Percentiles rank a stretch among this genome's conserved stretches.
Conservation (phyloP, 2,113 vertebrate species). For the Cephalopterus ornatus region DNA sequence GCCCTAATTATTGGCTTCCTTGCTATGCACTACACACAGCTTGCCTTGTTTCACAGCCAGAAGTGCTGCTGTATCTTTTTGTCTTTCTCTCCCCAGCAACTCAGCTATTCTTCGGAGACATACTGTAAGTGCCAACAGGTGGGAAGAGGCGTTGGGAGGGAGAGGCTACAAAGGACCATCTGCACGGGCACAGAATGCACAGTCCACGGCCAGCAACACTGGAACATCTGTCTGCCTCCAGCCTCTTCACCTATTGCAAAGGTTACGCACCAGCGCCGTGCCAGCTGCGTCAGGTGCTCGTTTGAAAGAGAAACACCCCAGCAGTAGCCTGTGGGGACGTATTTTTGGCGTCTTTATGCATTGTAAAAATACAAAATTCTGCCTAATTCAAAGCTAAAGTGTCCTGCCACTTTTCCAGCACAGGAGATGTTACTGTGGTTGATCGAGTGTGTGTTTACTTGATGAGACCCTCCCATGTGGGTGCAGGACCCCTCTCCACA, state of each 20-base stretch:
- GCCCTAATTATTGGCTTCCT: not conserved
- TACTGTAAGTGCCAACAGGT: slow-evolving; percentile 22
- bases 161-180: slow-evolving; percentile 28
- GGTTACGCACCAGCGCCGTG: not conserved
- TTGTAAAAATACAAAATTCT: not conserved
- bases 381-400: not conserved
- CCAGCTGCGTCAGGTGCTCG: not conserved
- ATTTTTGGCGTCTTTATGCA: not conserved
- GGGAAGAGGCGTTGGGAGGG: not conserved
- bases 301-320: not conserved
- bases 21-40: not conserved
- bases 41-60: slow-evolving; percentile 40
- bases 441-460: not conserved
- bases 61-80: slow-evolving; percentile 20
- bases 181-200: not conserved
- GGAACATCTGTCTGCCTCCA: slow-evolving; percentile 51
- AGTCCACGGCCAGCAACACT: not conserved
- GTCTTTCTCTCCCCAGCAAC: not conserved
- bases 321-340: not conserved
- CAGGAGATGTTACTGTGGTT: not conserved
- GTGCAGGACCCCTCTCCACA: not conserved
- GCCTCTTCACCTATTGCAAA: slow-evolving; percentile 23
- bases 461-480: not conserved
- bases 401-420: fast-evolving
- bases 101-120: not conserved